These are phyloP conservation scores for Callorhinus ursinus DNA, from an alignment of 2,113 vertebrate species.

Conservation along the genomic window DNA sequence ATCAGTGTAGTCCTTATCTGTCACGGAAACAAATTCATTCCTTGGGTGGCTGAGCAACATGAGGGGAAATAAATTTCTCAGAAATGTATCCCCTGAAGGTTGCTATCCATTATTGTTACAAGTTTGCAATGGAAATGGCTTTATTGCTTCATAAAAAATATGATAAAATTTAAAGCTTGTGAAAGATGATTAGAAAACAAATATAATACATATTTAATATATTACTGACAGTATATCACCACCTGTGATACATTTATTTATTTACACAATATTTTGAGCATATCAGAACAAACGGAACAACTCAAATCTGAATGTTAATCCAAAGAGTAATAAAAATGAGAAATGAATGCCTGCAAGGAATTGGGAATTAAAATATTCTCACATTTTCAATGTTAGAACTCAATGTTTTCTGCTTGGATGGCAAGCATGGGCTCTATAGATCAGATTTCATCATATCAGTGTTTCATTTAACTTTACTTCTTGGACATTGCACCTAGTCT, in stretches of 20 bases:
- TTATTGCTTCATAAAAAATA: constrained; percentile 76
- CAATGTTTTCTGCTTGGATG: constrained; percentile 62
- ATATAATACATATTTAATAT: constrained; percentile 77
- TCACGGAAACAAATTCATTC: constrained; percentile 84
- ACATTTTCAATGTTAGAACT: constrained; percentile 49
- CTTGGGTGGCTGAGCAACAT: constrained; percentile 81
- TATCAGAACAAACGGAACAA: constrained; percentile 72
- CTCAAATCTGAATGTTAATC: constrained; percentile 81
- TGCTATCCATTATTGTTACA: constrained; percentile 85
- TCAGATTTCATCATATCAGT: constrained; percentile 71
- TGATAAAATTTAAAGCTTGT: constrained; percentile 84
- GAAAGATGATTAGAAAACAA: constrained; percentile 81
- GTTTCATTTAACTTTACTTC: constrained; percentile 67
- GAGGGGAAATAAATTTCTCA: constrained; percentile 86
- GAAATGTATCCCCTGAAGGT: constrained; percentile 84
- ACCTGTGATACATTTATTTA: constrained; percentile 79
- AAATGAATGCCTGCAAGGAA: constrained; percentile 71
- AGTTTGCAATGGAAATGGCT: constrained; percentile 84
- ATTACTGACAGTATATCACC: constrained; percentile 73
- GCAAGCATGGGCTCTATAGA: constrained; percentile 72
- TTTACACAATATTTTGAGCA: constrained; percentile 76
- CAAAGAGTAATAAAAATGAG: constrained; percentile 82
- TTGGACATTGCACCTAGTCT: constrained; percentile 68
- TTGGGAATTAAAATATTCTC: constrained; percentile 66
- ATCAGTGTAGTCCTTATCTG: constrained; percentile 82